Conservation (phyloP, 1,140 invertebrate species). For the Ctenoplectra terminalis region DNA sequence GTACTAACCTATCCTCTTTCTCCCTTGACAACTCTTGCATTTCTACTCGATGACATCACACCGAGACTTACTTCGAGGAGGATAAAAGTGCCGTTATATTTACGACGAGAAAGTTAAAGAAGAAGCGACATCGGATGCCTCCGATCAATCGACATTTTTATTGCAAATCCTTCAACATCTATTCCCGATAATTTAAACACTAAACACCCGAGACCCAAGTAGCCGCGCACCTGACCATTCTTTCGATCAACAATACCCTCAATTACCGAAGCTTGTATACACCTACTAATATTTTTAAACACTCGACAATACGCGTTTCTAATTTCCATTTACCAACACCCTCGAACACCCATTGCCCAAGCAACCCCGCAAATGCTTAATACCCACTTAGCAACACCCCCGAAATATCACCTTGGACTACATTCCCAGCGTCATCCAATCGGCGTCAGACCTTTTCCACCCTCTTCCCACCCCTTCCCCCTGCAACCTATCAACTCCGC, state of each 20-base stretch:
- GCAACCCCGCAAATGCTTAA: neutral
- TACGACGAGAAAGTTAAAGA: slow-evolving; percentile 12
- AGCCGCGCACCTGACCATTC: too few species aligned
- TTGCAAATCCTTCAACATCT: neutral
- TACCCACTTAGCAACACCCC: slow-evolving; percentile 5
- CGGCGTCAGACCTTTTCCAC: too few species aligned
- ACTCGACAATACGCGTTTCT: neutral
- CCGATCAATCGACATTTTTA: slow-evolving; percentile 7
- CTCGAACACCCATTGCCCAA: neutral
- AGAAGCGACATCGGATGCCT: neutral
- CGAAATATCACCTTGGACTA: slow-evolving; percentile 11
- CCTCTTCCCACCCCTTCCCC: neutral
- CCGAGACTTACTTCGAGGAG: slow-evolving; percentile 40
- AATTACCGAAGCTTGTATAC: neutral
- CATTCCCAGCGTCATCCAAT: neutral
- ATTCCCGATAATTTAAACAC: neutral
- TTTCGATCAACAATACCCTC: neutral
- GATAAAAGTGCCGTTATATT: slow-evolving; percentile 41
- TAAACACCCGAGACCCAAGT: too few species aligned
- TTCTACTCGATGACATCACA: slow-evolving; percentile 64
- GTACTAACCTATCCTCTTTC: slow-evolving; percentile 17
- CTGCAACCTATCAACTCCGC: too few species aligned
- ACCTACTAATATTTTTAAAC: too few species aligned
- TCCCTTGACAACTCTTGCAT: slow-evolving; percentile 42
- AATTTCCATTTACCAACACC: neutral